Base-by-base conservation (phyloP, 2,797 vertebrate species). In the Xiphophorus birchmanni region DNA sequence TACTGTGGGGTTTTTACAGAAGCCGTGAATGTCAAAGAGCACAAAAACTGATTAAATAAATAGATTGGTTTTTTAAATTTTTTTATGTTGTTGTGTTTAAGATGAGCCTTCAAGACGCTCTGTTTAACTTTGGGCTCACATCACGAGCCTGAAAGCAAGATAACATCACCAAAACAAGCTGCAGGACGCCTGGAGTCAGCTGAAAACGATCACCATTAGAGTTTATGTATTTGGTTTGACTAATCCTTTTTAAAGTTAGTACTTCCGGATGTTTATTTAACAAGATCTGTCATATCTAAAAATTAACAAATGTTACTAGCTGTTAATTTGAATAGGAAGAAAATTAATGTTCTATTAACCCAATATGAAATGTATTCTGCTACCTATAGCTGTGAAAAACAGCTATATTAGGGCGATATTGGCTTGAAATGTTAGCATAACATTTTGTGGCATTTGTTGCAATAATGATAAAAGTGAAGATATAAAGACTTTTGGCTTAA, bases 81-180 rank as follows among this genome's bases (percentile, higher is more conserved):
- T 21, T 45, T 44, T 8, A 67, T 42, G 4, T 13, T 81, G 0
- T 67, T 42, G 32, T 18, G 13, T 65, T 80, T 21, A 79, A 77
- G 26, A 8, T 0, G 60, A 79, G 56, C 84, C 50, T 79, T 37
- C 75, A 76, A 77, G 37, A 54, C 69, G 18, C 58, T 37, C 2
- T 87, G 73, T 84, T 85, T 77, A 8, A 42, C 83, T 79, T 79
- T 18, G 21, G 54, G 73, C 47, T 45, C 65, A 71, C 50, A 77
- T 77, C 21, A 74, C 79, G 73, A 85, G 65, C 54, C n/a, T 83
- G 78, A 10, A 23, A 87, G 71, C 74, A 54, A 89, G 90, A 92
- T 88, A 89, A 82, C 81, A 80, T 73, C 80, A 83, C 79, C 81
- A 91, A 90, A 90, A 92, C 83, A 80, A 89, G 86, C 77, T 89